Evolutionary conservation across 2,797 vertebrate genomes (phyloP).

Genomic region (Xerus rutilus): DNA sequence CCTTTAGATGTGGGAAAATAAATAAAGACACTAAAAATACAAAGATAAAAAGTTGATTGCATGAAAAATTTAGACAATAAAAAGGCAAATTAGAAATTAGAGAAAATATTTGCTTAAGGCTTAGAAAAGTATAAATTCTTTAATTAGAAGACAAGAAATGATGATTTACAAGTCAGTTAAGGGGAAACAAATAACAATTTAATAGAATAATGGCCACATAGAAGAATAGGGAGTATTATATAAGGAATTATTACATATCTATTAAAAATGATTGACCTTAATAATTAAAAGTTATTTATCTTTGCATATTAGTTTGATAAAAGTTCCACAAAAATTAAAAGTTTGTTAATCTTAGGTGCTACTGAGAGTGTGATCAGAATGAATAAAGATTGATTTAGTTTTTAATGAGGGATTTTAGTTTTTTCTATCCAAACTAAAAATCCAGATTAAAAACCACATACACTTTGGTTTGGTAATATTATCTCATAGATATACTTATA

Average conservation of each 20-base stretch:
- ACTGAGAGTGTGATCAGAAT: not conserved
- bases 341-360: not conserved
- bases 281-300: not conserved
- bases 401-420: not conserved
- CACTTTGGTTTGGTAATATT: not conserved
- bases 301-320: not conserved
- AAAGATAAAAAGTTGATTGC: not conserved
- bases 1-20: not conserved
- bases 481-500: not conserved
- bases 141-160: not conserved
- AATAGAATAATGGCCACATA: not conserved
- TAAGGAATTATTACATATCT: not conserved
- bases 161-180: not conserved
- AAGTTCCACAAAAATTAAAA: not conserved
- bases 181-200: not conserved
- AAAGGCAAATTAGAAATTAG: not conserved
- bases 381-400: not conserved
- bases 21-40: not conserved
- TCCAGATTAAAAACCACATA: not conserved
- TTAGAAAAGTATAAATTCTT: not conserved
- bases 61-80: constrained; percentile 4
- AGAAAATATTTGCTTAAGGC: not conserved
- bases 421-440: not conserved
- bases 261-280: not conserved
- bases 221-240: not conserved